Percentiles rank a stretch among this genome's conserved stretches.
phyloP scores from a whole-genome alignment of 1,140 invertebrate species.

The Plutomurus gul region DNA sequence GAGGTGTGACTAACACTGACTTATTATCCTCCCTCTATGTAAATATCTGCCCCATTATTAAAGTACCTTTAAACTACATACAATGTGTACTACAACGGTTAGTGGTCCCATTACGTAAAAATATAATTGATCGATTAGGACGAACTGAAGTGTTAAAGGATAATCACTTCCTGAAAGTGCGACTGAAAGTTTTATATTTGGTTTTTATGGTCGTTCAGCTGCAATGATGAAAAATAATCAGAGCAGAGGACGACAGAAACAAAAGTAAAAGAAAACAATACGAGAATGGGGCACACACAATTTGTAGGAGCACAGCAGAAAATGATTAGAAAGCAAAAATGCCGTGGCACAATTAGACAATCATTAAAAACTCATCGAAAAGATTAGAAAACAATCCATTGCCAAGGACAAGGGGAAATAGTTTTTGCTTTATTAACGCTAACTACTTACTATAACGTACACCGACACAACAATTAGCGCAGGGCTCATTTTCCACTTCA shows the following conservation, averaged over 20 bases:
- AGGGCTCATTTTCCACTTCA: neutral
- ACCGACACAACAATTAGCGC: neutral
- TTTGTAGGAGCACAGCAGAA: neutral
- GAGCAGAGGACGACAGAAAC: neutral
- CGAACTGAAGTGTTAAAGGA: neutral
- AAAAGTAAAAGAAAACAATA: neutral
- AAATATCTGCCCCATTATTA: neutral
- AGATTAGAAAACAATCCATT: too few species aligned
- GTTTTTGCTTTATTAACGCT: neutral
- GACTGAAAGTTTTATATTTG: neutral
- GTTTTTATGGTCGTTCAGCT: neutral
- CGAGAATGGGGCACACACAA: neutral
- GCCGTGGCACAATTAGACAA: neutral
- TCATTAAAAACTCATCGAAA: neutral
- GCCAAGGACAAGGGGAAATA: too few species aligned
- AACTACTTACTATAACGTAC: neutral
- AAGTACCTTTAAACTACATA: neutral
- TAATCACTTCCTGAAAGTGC: too few species aligned
- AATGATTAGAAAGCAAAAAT: constrained; percentile 8
- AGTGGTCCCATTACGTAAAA: neutral
- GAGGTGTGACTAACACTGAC: neutral
- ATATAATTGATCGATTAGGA: neutral
- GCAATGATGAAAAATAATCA: neutral
- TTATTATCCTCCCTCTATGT: too few species aligned
- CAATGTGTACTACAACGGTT: neutral